Base-by-base conservation (phyloP, 1,140 invertebrate genomes). In the Mamestra configurata region DNA sequence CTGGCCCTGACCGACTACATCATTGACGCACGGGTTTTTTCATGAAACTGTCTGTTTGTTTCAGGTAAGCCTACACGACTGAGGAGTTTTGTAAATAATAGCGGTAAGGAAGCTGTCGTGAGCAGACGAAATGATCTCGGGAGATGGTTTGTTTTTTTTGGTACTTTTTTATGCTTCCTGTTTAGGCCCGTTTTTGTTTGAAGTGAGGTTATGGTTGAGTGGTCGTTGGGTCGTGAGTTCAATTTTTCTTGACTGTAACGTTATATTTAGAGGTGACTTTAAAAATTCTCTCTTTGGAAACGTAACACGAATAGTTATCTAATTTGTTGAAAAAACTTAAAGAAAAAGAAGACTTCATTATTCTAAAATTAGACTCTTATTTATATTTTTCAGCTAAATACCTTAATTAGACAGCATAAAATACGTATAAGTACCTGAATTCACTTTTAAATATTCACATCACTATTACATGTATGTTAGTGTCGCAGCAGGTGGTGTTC, bases 21-120 rank as follows among this genome's bases (percentile, higher is more conserved):
- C 27, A 49, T 84, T 83, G 79, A 86, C 79, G 73, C 76, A 84
- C 82, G 81, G 79, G 55, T 80, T 87, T 87, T 49, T 86, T 88
- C 77, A 87, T 77, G 77, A 81, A 49, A 82, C 79, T 61, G 59
- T 82, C 86, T 89, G 46, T 61, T 86, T 91, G 89, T 91, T 89
- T 87, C 88, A 91, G 89, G 89, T 90, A 83, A 88, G 86, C 7
- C 35, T 55, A 27, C 20, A 53, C 43, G n/a, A 43, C 15, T 61
- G 18, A 7, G 22, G 55, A 31, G 18, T 73, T 76, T 31, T 31
- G 37, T 76, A 61, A 64, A 76, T 76, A 59, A 64, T 76, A 53
- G 53, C 51, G 20, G 55, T 75, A 49, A 64, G 73, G 37, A 20
- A n/a, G 40, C 15, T 27, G 57, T 64, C 73, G 57, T 31, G 37